These are phyloP conservation scores for Mimachlamys varia DNA, from an alignment of 2,888 invertebrate genomes.

Conservation along the genomic window DNA sequence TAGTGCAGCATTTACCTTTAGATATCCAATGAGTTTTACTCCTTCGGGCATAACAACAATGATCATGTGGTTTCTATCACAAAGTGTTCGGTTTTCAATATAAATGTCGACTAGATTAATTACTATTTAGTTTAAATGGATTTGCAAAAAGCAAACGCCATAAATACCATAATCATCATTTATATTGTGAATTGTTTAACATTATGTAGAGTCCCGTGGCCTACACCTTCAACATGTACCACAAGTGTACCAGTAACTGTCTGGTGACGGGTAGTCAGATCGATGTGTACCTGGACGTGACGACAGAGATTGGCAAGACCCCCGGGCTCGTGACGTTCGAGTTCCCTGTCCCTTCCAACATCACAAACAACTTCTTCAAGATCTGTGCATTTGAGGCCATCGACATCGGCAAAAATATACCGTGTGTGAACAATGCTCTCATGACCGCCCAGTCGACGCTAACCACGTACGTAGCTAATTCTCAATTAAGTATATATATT, in stretches of 20 bases:
- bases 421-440: conserved; percentile 34
- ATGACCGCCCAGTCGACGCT: conserved; percentile 34
- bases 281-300: conserved; percentile 46
- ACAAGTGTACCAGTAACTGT: conserved; percentile 41
- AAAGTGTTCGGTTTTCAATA: too few species aligned
- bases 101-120: too few species aligned
- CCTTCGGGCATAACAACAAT: too few species aligned
- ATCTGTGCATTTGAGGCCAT: conserved; percentile 46
- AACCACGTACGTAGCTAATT: conserved; percentile 40
- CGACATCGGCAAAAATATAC: conserved; percentile 46
- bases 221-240: conserved; percentile 47
- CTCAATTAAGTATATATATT: background rate
- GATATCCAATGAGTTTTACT: too few species aligned
- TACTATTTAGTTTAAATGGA: too few species aligned
- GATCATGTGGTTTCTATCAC: too few species aligned
- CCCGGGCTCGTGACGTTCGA: conserved; percentile 48
- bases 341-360: conserved; percentile 49
- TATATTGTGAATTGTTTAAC: background rate
- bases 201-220: conserved; percentile 42
- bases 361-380: conserved; percentile 43
- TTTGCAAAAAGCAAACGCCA: too few species aligned
- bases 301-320: conserved; percentile 47
- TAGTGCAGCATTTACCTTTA: too few species aligned
- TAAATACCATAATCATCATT: too few species aligned
- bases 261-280: conserved; percentile 41